Percentiles rank a stretch among this genome's conserved stretches.
These are phyloP conservation scores for Chaetodon auriga DNA, from an alignment of 2,113 vertebrate species.

Conservation along the genomic window DNA sequence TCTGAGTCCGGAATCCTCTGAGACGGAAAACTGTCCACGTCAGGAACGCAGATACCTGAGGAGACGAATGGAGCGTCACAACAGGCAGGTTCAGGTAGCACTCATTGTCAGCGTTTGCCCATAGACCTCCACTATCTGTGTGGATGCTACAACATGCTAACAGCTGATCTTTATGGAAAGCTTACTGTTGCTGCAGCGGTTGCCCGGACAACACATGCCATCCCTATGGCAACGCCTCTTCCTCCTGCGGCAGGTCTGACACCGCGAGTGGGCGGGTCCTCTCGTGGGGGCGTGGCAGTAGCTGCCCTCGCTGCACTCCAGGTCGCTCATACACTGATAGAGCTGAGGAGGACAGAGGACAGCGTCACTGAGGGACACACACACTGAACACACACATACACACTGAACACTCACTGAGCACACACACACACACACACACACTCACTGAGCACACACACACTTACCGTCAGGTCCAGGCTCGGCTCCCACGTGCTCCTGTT, in stretches of 20 bases:
- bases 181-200: slow-evolving; percentile 91
- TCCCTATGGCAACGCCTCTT: slow-evolving; percentile 92
- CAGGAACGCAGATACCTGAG: slow-evolving; percentile 88
- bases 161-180: neutral
- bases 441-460: neutral
- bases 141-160: too few species aligned
- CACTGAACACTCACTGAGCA: neutral
- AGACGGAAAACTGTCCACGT: slow-evolving; percentile 84
- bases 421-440: neutral
- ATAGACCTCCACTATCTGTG: too few species aligned
- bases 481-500: slow-evolving; percentile 72
- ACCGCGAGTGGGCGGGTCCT: slow-evolving; percentile 83
- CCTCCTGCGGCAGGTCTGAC: slow-evolving; percentile 88
- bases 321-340: slow-evolving; percentile 91
- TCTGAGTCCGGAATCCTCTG: slow-evolving; percentile 86
- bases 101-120: too few species aligned
- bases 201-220: slow-evolving; percentile 92
- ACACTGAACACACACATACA: neutral
- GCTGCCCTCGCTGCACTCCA: slow-evolving; percentile 90
- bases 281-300: slow-evolving; percentile 89
- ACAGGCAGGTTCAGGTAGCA: too few species aligned
- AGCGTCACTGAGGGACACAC: neutral
- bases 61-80: neutral
- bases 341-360: slow-evolving; percentile 70
- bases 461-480: slow-evolving; percentile 58